These are phyloP conservation scores for Therioaphis trifolii DNA, from an alignment of 2,888 invertebrate species.

Conservation along the genomic window DNA sequence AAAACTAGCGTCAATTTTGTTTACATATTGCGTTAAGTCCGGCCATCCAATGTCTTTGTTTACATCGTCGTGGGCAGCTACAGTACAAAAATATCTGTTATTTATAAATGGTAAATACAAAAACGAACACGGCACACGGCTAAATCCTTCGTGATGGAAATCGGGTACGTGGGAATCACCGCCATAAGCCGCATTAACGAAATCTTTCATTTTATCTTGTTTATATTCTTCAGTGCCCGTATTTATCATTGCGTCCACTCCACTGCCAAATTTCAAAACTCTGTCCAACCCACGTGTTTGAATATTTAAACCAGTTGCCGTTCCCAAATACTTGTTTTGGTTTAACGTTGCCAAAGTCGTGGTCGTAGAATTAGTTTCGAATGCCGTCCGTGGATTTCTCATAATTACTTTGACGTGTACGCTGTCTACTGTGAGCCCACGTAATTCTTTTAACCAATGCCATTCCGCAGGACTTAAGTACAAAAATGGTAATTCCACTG, in stretches of 20 bases:
- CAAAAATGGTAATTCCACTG: neutral
- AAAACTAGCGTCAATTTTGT: neutral
- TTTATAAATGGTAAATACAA: neutral
- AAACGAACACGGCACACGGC: neutral
- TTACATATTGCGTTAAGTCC: neutral
- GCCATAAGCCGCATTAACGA: neutral
- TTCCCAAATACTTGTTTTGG: neutral
- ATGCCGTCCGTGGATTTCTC: slow-evolving; percentile 5
- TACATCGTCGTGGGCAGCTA: neutral
- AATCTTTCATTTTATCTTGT: neutral
- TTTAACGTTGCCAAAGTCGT: neutral
- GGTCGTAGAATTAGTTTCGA: neutral
- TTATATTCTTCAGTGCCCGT: neutral
- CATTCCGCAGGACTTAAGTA: neutral
- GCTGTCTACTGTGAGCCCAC: neutral
- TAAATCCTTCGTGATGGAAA: neutral
- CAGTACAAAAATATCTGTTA: neutral
- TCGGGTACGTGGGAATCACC: neutral
- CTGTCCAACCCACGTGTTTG: neutral
- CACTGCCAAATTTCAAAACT: neutral
- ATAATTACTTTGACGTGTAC: neutral
- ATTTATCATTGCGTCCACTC: neutral
- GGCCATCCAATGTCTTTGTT: neutral
- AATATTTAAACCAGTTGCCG: neutral
- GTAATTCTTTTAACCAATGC: neutral